phyloP scores from a whole-genome alignment of 2,113 vertebrate species.

The Chrysemys picta region DNA sequence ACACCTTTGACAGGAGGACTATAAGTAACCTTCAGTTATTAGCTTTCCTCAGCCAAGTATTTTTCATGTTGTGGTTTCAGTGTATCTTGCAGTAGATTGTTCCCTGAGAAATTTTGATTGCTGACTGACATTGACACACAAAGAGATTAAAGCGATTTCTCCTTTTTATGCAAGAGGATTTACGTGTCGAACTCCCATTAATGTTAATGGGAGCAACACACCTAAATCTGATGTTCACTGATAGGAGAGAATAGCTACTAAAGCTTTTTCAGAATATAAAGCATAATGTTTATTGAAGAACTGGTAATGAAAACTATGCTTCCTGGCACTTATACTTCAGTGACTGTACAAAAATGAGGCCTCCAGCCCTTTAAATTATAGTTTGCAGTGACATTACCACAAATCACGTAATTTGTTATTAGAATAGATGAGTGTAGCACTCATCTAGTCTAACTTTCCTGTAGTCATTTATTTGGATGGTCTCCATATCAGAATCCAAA shows the following conservation, averaged over 20 bases:
- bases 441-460: background rate
- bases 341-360: background rate
- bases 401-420: background rate
- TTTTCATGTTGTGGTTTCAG: background rate
- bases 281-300: constrained; percentile 19
- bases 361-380: background rate
- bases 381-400: background rate
- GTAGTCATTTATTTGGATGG: background rate
- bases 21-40: background rate
- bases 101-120: background rate
- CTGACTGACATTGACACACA: background rate
- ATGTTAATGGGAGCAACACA: background rate
- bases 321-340: background rate
- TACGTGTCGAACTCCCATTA: background rate
- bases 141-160: background rate
- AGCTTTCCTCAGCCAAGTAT: background rate
- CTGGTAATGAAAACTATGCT: background rate
- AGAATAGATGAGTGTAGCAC: background rate
- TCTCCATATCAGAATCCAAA: background rate
- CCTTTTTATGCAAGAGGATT: background rate
- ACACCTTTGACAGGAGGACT: background rate
- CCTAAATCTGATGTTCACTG: background rate
- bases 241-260: background rate
- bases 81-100: constrained; percentile 9
- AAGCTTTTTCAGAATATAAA: background rate